A percentile compares a stretch with the other conserved stretches of the same genome.
Conservation (phyloP, 2,113 vertebrate genomes). For the Microtus montanus region DNA sequence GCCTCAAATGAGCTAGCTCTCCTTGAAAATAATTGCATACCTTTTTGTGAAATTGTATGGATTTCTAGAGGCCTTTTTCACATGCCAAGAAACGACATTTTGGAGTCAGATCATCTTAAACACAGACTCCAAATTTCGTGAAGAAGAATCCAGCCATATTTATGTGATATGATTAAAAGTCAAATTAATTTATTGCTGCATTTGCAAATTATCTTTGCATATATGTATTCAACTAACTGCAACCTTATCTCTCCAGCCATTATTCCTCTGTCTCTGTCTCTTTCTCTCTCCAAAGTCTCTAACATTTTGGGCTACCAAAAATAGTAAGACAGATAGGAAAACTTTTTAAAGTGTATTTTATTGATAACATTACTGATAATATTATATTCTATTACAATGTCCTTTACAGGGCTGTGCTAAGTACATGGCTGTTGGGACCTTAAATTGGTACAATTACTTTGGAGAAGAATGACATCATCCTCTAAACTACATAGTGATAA, state of each 20-base stretch:
- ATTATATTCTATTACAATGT: background rate
- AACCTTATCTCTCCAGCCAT: background rate
- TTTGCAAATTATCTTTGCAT: background rate
- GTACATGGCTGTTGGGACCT: background rate
- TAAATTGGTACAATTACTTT: background rate
- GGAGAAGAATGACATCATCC: background rate
- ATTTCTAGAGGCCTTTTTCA: background rate
- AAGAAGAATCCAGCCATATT: background rate
- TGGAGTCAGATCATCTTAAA: background rate
- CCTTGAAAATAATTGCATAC: background rate
- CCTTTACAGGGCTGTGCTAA: background rate
- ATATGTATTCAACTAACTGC: background rate
- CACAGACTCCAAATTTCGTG: background rate
- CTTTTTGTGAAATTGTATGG: background rate
- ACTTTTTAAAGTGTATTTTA: background rate
- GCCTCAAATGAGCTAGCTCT: background rate
- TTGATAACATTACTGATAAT: background rate
- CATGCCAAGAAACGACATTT: background rate
- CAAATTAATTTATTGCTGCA: background rate
- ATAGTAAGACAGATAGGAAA: background rate
- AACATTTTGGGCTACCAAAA: slow-evolving; percentile 12
- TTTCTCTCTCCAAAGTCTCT: background rate
- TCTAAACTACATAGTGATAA: slow-evolving; percentile 1
- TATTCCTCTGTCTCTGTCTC: background rate
- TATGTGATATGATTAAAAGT: background rate